Base-by-base conservation (phyloP, 2,888 invertebrate species). In the Tetragonula carbonaria region DNA sequence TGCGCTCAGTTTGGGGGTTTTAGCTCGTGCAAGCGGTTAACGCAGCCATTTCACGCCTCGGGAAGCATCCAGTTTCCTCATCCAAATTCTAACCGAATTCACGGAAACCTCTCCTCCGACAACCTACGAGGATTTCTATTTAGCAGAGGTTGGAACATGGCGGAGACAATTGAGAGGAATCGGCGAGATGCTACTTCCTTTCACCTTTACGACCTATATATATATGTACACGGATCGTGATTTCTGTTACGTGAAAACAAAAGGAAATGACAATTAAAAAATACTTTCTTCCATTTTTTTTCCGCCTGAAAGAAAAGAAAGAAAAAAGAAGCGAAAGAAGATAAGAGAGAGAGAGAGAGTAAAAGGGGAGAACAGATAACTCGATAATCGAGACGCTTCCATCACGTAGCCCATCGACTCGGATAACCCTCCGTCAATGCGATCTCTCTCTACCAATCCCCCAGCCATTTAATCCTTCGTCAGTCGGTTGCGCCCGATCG, bases 21-120 rank as follows among this genome's bases (percentile, higher is more conserved):
- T 85, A 88, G 89, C 87, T 91, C 92, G 93, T 91, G 92, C 92
- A 92, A 91, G 93, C 92, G 94, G 94, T 94, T 94, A 94, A 94
- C 94, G 93, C 94, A 92, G 91, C 94, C 93, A 94, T 94, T 94
- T 94, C 93, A 94, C 94, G 94, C 94, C 93, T 93, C 93, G 93
- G 91, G 91, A 91, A 93, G 91, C 94, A 93, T 92, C 86, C 92
- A 91, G 91, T 89, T 91, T 91, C 91, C 92, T 93, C 93, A 93
- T 94, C 92, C 93, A 89, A 93, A 93, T 93, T 94, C 92, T 92
- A 92, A 91, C 91, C 92, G 91, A 92, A 92, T 93, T 89, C 91
- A 89, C 89, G 91, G 77, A 86, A 90, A 88, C 84, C 86, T 84
- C 82, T 86, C 78, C 74, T 82, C 82, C 77, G 78, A 76, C 81